Evolutionary conservation across 35 echinoderm and acorn worm species (phyloP).

Genomic region (Holothuria glaberrima): DNA sequence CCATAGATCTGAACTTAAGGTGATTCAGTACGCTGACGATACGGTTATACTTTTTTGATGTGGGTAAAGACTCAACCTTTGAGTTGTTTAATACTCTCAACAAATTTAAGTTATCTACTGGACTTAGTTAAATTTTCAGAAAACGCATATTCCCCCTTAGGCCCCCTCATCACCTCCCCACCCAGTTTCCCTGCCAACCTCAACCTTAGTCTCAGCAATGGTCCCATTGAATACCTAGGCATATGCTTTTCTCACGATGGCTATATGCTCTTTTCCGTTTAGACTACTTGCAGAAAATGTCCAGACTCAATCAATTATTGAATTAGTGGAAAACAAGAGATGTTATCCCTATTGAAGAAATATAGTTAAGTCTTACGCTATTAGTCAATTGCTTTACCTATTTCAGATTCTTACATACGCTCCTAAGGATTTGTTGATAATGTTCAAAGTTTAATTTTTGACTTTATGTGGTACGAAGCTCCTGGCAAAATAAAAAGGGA

Average conservation of each 20-base stretch:
- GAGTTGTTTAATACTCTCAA: too few relatives aligned
- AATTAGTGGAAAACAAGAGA: slow-evolving; percentile 54
- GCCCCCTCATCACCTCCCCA: too few relatives aligned
- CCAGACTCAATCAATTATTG: slow-evolving; percentile 53
- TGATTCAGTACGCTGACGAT: too few relatives aligned
- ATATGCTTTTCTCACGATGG: slow-evolving; percentile 16
- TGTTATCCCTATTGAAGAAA: slow-evolving; percentile 41
- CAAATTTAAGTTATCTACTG: too few relatives aligned
- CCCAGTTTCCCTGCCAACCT: too few relatives aligned
- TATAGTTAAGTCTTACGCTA: slow-evolving; percentile 36
- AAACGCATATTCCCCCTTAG: too few relatives aligned
- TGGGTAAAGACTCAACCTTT: too few relatives aligned
- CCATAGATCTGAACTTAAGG: too few relatives aligned
- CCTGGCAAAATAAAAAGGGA: not conserved
- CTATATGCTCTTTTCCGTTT: slow-evolving; percentile 8
- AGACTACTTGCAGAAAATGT: slow-evolving; percentile 17
- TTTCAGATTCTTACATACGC: slow-evolving; percentile 42
- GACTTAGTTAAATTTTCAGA: too few relatives aligned
- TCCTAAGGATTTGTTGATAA: slow-evolving; percentile 40
- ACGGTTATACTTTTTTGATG: too few relatives aligned
- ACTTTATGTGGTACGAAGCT: not conserved
- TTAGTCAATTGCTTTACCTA: slow-evolving; percentile 25
- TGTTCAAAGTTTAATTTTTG: not conserved
- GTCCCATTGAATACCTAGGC: not conserved
- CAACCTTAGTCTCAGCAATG: slow-evolving; percentile 3